A percentile compares a stretch with the other conserved stretches of the same genome.
These are phyloP conservation scores for Bacillus rossius DNA, from an alignment of 1,140 invertebrate species.

Conservation along the genomic window DNA sequence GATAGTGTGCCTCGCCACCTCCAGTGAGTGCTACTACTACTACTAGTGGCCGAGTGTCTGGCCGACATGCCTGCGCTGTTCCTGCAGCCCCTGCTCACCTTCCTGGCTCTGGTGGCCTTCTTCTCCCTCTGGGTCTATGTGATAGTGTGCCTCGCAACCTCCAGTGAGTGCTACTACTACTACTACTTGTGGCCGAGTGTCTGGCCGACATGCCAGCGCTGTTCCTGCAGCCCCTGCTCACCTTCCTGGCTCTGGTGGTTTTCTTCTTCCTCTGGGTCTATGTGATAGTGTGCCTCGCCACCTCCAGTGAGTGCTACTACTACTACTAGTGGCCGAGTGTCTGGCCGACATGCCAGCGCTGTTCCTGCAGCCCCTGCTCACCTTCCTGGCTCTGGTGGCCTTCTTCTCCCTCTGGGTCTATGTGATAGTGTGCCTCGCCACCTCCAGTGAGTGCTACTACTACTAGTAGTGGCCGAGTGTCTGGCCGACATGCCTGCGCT, in stretches of 20 bases:
- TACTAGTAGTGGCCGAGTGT: too few species aligned
- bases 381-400: slow-evolving; percentile 67
- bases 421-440: slow-evolving; percentile 66
- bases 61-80: slow-evolving; percentile 78
- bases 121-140: slow-evolving; percentile 81
- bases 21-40: slow-evolving; percentile 65
- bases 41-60: too few species aligned
- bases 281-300: slow-evolving; percentile 66
- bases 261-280: slow-evolving; percentile 84
- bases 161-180: slow-evolving; percentile 65
- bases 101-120: slow-evolving; percentile 69
- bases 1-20: slow-evolving; percentile 62
- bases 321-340: too few species aligned
- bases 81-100: slow-evolving; percentile 83
- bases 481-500: slow-evolving; percentile 77
- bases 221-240: slow-evolving; percentile 81
- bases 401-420: slow-evolving; percentile 84
- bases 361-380: slow-evolving; percentile 81
- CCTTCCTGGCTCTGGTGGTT: slow-evolving; percentile 67
- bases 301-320: slow-evolving; percentile 64
- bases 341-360: slow-evolving; percentile 77
- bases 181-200: too few species aligned
- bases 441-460: slow-evolving; percentile 64
- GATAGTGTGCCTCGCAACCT: slow-evolving; percentile 61
- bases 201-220: slow-evolving; percentile 77